Conservation (phyloP, 2,113 vertebrate genomes). For the Carassius carassius region DNA sequence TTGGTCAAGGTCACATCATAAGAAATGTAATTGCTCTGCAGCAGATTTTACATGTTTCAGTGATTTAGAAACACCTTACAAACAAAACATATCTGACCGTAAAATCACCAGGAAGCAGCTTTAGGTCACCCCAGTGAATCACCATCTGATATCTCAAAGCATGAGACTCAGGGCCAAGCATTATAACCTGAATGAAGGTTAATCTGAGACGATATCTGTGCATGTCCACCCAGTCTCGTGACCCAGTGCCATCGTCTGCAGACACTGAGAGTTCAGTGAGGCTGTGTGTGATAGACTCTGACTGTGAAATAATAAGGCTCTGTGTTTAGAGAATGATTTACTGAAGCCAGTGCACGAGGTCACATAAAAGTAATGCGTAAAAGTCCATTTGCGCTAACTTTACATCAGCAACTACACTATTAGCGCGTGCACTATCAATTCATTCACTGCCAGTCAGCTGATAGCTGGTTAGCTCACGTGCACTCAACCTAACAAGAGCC, state of each 20-base stretch:
- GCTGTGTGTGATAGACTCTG: conserved; percentile 3
- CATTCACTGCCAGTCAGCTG: not conserved
- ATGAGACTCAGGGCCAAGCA: not conserved
- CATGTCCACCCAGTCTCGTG: not conserved
- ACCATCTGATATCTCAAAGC: not conserved
- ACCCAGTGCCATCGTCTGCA: not conserved
- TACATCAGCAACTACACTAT: not conserved
- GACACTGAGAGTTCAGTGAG: not conserved
- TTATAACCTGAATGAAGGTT: not conserved
- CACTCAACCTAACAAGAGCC: not conserved
- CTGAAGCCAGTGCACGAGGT: not conserved
- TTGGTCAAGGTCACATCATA: not conserved
- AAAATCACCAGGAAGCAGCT: not conserved
- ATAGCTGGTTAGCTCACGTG: not conserved
- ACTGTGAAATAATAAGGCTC: not conserved
- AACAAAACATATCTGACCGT: not conserved
- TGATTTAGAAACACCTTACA: not conserved
- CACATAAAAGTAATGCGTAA: not conserved
- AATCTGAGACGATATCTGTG: not conserved
- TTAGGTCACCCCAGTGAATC: not conserved
- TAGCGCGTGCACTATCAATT: not conserved
- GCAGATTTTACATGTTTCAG: not conserved
- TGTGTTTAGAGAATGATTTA: conserved; percentile 1
- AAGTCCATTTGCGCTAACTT: not conserved
- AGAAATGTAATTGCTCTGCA: not conserved